These are phyloP conservation scores for Cantharis lateralis DNA, from an alignment of 2,888 invertebrate species.

Conservation along the genomic window DNA sequence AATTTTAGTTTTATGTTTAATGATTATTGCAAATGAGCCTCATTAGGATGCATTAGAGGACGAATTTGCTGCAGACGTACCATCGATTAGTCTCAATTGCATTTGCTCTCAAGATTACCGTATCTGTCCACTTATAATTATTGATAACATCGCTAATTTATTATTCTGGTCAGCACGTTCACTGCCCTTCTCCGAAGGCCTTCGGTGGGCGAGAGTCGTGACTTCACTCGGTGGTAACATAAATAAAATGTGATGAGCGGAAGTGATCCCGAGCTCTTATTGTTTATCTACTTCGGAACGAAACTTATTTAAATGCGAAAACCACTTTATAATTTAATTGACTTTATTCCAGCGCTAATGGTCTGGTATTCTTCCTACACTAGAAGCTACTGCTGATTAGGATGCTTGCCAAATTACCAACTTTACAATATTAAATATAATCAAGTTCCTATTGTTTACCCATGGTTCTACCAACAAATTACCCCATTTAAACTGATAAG, in stretches of 20 bases:
- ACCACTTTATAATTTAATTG: not conserved
- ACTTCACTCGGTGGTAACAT: too few species aligned
- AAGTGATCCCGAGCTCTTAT: too few species aligned
- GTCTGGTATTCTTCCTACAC: not conserved
- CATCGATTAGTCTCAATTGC: constrained; percentile 14
- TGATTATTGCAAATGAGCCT: constrained; percentile 8
- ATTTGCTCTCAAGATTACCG: not conserved
- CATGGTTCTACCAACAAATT: not conserved
- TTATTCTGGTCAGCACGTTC: not conserved
- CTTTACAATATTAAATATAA: not conserved
- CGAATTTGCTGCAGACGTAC: constrained; percentile 11
- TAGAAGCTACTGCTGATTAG: not conserved
- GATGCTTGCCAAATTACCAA: not conserved
- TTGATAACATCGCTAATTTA: not conserved
- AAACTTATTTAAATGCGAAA: not conserved
- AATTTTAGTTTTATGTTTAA: not conserved
- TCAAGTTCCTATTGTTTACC: not conserved
- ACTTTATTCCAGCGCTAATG: not conserved
- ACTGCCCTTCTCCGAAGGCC: not conserved
- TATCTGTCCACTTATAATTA: not conserved
- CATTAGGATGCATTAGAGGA: constrained; percentile 13
- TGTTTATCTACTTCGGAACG: too few species aligned
- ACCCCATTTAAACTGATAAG: too few species aligned
- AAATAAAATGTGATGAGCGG: too few species aligned
- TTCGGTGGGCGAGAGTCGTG: too few species aligned